A percentile compares a stretch with the other conserved stretches of the same genome.
phyloP scores from a whole-genome alignment of 1,140 invertebrate species.

The Ceratitis capitata region DNA sequence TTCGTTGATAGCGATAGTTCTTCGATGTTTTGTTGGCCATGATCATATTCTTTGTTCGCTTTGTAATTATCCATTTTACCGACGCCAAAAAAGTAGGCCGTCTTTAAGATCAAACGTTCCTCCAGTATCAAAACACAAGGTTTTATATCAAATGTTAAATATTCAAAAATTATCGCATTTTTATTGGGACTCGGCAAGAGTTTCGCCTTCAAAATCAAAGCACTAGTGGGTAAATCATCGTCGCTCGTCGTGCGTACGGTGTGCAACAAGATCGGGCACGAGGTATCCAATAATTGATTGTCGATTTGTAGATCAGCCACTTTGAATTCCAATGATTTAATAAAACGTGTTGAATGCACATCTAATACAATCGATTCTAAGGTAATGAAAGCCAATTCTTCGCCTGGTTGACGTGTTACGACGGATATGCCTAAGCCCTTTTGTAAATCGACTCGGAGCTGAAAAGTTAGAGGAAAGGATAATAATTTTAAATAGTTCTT shows the following conservation, averaged over 20 bases:
- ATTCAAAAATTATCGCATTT: conserved; percentile 82
- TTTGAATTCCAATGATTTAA: conserved; percentile 76
- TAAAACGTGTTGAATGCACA: conserved; percentile 68
- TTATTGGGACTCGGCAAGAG: conserved; percentile 76
- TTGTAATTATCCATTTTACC: conserved; percentile 63
- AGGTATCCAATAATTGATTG: conserved; percentile 89
- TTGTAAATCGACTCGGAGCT: conserved; percentile 57
- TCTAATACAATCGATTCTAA: conserved; percentile 79
- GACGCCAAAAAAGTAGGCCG: conserved; percentile 75
- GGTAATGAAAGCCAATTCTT: conserved; percentile 87
- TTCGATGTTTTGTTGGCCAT: conserved; percentile 78
- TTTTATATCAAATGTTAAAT: conserved; percentile 83
- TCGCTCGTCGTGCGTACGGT: conserved; percentile 67
- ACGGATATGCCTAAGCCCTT: conserved; percentile 85
- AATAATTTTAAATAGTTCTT: background rate
- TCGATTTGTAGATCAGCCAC: conserved; percentile 87
- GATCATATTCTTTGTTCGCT: conserved; percentile 71
- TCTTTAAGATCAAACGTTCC: conserved; percentile 86
- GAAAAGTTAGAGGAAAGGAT: conserved; percentile 40
- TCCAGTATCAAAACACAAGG: conserved; percentile 88
- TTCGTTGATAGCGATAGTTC: conserved; percentile 83
- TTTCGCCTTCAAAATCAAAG: conserved; percentile 74
- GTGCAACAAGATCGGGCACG: conserved; percentile 84
- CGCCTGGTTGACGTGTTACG: conserved; percentile 78
- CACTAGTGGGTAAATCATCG: conserved; percentile 67